These are phyloP conservation scores for Ameiurus melas DNA, from an alignment of 2,113 vertebrate genomes.

Conservation along the genomic window DNA sequence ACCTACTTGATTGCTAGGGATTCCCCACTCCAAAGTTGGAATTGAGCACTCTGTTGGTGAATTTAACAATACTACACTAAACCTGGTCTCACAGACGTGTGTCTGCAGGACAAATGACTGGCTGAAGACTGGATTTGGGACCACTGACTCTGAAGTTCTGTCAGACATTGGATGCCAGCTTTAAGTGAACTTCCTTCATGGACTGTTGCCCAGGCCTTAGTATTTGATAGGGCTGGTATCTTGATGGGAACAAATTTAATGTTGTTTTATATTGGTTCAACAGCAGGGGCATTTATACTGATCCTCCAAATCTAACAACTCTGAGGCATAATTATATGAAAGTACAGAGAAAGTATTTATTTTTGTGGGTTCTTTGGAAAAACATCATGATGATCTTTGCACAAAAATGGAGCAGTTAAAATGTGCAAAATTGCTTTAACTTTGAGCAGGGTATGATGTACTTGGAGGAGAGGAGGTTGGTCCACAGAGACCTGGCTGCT, in stretches of 20 bases:
- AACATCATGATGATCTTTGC: neutral
- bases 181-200: neutral
- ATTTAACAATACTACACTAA: neutral
- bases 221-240: neutral
- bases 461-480: constrained; percentile 91
- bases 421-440: neutral
- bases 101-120: neutral
- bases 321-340: neutral
- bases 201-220: neutral
- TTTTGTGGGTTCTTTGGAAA: neutral
- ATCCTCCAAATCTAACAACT: neutral
- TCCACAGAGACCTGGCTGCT: constrained; percentile 93
- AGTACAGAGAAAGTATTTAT: neutral
- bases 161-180: neutral
- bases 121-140: neutral
- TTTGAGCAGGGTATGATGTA: constrained; percentile 94
- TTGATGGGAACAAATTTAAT: neutral
- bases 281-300: neutral
- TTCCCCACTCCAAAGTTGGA: neutral
- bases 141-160: neutral
- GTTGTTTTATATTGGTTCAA: neutral
- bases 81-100: neutral
- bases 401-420: neutral
- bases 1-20: neutral
- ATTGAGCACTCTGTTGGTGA: neutral